Conservation (phyloP, 2,888 invertebrate species). For the Plusia festucae region DNA sequence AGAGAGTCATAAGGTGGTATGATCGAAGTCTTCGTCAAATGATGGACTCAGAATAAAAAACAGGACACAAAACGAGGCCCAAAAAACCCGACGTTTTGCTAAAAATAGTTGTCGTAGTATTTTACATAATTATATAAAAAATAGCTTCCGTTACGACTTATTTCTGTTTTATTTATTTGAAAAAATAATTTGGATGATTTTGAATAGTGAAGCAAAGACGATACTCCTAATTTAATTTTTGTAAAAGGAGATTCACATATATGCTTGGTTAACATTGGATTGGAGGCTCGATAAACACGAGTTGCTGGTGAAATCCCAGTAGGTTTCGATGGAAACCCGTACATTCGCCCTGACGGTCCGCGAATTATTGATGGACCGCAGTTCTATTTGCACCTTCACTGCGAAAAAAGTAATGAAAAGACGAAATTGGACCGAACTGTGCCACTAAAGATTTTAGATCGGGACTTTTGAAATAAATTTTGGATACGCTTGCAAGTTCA, state of each 20-base stretch:
- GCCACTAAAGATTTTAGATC: neutral
- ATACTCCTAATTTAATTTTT: conserved; percentile 20
- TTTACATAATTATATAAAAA: too few relatives aligned
- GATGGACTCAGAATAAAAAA: too few relatives aligned
- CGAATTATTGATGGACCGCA: conserved; percentile 71
- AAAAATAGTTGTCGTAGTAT: too few relatives aligned
- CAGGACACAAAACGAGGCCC: too few relatives aligned
- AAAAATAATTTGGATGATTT: too few relatives aligned
- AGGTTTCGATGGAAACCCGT: conserved; percentile 63
- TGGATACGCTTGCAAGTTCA: too few relatives aligned
- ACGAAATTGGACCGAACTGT: conserved; percentile 5
- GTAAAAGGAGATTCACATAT: conserved; percentile 37
- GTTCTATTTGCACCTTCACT: conserved; percentile 52
- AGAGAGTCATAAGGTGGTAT: too few relatives aligned
- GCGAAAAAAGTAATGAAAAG: conserved; percentile 35
- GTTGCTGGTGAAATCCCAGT: conserved; percentile 52
- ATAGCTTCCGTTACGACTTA: too few relatives aligned
- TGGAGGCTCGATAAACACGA: conserved; percentile 25
- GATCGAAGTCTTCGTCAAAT: too few relatives aligned
- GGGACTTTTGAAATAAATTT: too few relatives aligned
- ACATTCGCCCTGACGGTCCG: conserved; percentile 61
- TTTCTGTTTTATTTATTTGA: too few relatives aligned
- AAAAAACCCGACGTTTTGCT: too few relatives aligned
- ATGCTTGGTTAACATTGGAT: conserved; percentile 15
- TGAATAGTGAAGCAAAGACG: neutral